Conservation (phyloP, 1,140 invertebrate genomes). For the Ceratitis capitata region DNA sequence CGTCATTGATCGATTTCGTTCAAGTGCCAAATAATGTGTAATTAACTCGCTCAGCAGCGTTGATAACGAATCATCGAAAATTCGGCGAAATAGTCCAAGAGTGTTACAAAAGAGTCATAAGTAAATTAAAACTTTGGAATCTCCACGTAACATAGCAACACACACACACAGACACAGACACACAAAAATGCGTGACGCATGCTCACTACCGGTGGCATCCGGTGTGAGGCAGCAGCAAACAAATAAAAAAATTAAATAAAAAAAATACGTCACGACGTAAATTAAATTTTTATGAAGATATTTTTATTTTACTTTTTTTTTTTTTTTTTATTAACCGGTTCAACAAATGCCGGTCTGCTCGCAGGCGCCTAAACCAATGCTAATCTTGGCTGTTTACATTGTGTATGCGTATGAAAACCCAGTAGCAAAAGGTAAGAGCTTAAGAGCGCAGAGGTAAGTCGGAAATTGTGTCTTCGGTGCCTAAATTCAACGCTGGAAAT, state of each 20-base stretch:
- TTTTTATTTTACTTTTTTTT: too few species aligned
- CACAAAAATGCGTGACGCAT: not conserved
- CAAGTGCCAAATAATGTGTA: not conserved
- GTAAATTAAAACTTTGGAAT: conserved; percentile 6
- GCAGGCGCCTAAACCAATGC: not conserved
- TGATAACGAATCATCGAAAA: not conserved
- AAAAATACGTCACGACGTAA: not conserved
- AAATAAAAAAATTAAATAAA: too few species aligned
- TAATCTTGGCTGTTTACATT: not conserved
- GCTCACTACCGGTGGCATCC: not conserved
- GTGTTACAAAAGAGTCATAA: not conserved
- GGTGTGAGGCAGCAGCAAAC: not conserved
- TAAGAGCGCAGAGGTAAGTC: too few species aligned
- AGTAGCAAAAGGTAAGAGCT: too few species aligned
- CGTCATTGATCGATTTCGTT: not conserved
- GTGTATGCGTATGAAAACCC: too few species aligned
- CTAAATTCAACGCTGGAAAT: too few species aligned
- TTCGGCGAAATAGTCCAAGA: not conserved
- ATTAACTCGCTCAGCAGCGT: not conserved
- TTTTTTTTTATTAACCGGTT: conserved; percentile 11
- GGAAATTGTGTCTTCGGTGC: too few species aligned
- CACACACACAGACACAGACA: not conserved
- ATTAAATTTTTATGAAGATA: not conserved
- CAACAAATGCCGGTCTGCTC: not conserved
- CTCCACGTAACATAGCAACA: not conserved